Evolutionary conservation across 1,140 invertebrate species (phyloP).

Genomic region (Drosophila trapezifrons): DNA sequence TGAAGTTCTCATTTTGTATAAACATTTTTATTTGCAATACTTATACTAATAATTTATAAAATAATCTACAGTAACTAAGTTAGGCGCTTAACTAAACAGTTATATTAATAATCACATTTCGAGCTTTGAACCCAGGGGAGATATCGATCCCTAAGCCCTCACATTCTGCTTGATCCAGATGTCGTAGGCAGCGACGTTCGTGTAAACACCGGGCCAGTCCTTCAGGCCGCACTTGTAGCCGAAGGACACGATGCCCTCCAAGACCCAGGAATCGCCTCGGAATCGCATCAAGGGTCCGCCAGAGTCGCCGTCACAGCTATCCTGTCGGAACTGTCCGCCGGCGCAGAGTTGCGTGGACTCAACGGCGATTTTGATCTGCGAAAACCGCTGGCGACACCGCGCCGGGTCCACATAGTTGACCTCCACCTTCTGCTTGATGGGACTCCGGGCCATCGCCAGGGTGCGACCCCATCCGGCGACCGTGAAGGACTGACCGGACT

Average conservation of each 20-base stretch:
- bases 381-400: slow-evolving; percentile 52
- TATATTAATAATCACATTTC: slow-evolving; percentile 59
- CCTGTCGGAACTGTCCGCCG: slow-evolving; percentile 86
- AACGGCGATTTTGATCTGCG: slow-evolving; percentile 57
- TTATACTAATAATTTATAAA: slow-evolving; percentile 4
- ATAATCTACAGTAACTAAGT: background rate
- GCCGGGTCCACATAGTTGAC: slow-evolving; percentile 57
- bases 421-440: slow-evolving; percentile 64
- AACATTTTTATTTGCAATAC: slow-evolving; percentile 8
- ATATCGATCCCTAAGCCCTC: slow-evolving; percentile 40
- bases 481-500: slow-evolving; percentile 81
- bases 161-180: slow-evolving; percentile 84
- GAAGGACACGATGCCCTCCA: slow-evolving; percentile 86
- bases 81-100: slow-evolving; percentile 2
- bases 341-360: slow-evolving; percentile 86
- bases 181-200: slow-evolving; percentile 83
- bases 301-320: slow-evolving; percentile 89
- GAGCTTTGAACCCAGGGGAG: slow-evolving; percentile 28
- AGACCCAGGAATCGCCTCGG: slow-evolving; percentile 84
- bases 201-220: slow-evolving; percentile 85
- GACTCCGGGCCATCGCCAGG: slow-evolving; percentile 74
- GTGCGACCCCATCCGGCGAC: slow-evolving; percentile 89
- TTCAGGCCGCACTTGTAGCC: slow-evolving; percentile 84
- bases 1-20: background rate
- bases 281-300: slow-evolving; percentile 88